Evolutionary conservation across 1,140 invertebrate genomes (phyloP).

Genomic region (Neocloeon triangulifer): DNA sequence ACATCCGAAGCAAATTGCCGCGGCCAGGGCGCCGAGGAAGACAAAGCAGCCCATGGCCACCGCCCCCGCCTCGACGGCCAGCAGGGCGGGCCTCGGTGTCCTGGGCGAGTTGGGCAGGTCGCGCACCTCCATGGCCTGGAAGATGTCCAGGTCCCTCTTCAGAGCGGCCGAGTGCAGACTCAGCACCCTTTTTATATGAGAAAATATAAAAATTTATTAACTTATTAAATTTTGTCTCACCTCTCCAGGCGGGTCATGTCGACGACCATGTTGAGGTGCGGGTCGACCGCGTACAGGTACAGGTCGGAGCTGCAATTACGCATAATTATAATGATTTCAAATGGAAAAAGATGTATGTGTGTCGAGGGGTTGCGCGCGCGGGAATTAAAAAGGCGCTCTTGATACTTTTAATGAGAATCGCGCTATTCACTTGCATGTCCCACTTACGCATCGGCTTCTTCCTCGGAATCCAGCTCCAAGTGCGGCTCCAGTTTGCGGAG

Average conservation of each 20-base stretch:
- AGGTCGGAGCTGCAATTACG: constrained; percentile 46
- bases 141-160: constrained; percentile 27
- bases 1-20: constrained; percentile 55
- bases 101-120: constrained; percentile 15
- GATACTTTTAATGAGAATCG: constrained; percentile 1
- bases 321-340: constrained; percentile 5
- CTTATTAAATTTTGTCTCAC: constrained; percentile 28
- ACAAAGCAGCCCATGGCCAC: constrained; percentile 53
- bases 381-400: no score
- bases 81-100: constrained; percentile 27
- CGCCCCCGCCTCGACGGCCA: constrained; percentile 55
- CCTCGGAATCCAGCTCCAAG: constrained; percentile 26
- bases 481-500: constrained; percentile 55
- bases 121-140: constrained; percentile 29
- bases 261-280: constrained; percentile 49
- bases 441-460: constrained; percentile 41
- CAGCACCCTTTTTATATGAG: constrained; percentile 9
- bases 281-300: constrained; percentile 64
- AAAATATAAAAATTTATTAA: constrained; percentile 6
- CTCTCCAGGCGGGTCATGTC: constrained; percentile 53
- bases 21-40: constrained; percentile 49
- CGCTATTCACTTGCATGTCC: not conserved
- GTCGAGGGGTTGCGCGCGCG: no score
- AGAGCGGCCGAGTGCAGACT: constrained; percentile 19
- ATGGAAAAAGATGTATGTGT: no score